A percentile compares a stretch with the other conserved stretches of the same genome.
Evolutionary conservation across 2,888 invertebrate genomes (phyloP).

Genomic region (Ariolimax columbianus): DNA sequence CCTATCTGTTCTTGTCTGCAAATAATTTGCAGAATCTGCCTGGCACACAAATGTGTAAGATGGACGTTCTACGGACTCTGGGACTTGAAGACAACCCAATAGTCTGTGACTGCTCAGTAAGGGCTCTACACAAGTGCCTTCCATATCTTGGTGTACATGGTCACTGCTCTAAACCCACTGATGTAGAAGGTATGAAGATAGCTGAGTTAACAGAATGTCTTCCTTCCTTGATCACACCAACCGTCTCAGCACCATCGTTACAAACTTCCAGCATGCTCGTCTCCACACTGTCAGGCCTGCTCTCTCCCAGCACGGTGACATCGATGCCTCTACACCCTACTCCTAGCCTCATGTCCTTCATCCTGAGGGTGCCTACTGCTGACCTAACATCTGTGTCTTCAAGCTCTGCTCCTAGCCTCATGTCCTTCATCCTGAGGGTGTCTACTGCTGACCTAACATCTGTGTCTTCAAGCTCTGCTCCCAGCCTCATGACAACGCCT

Average conservation of each 20-base stretch:
- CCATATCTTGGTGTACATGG: not conserved
- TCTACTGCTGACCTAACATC: not conserved
- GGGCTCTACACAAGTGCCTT: conserved; percentile 32
- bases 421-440: too few species aligned
- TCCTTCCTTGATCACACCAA: not conserved
- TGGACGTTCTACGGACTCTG: conserved; percentile 42
- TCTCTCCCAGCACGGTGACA: not conserved
- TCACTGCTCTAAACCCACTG: not conserved
- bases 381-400: not conserved
- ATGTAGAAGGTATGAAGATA: not conserved
- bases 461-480: not conserved
- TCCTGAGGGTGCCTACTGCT: not conserved
- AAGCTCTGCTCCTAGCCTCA: not conserved
- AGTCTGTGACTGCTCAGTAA: conserved; percentile 52
- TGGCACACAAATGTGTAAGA: conserved; percentile 34
- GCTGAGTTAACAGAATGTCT: not conserved
- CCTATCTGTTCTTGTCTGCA: conserved; percentile 44
- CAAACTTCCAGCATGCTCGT: not conserved
- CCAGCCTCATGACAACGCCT: not conserved
- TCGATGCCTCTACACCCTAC: not conserved
- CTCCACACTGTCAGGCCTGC: not conserved
- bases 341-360: not conserved
- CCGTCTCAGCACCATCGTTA: not conserved
- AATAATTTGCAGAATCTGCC: conserved; percentile 48
- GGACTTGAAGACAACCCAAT: conserved; percentile 48